Evolutionary conservation across 1,140 invertebrate species (phyloP), one percentile per base, ranked within the genome.

Genomic region (Anoplophora glabripennis): DNA sequence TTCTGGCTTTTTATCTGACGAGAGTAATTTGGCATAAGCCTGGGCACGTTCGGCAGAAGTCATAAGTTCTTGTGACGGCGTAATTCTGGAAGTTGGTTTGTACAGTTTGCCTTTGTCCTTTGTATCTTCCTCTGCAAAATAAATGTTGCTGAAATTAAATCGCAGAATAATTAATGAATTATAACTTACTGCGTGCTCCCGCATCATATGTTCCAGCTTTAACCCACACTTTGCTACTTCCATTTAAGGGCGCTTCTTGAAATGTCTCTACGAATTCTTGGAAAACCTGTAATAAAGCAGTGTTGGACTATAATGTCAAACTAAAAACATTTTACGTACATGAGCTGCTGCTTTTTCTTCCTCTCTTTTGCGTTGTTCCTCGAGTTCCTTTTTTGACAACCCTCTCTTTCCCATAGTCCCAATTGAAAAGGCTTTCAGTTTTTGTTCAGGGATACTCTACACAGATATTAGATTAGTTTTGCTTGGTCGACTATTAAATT

Each of bases 251-350:
- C 7, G 86, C 83, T 61, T 97, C 92, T 83, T 96, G 92, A 80
- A 99, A 99, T 10, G 94, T 95, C 55, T 94, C 93, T 15, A 98
- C 92, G 85, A 98, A 98, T 77, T 98, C 94, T 83, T 97, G 89
- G 78, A 96, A 97, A 4, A 90, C 94, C 84, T 93, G 60, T 36
- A 77, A 74, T 59, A 53, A 55, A 18, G n/a, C 53, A 21, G 18
- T 18, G 21, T 40, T 38, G 5, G 5, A 5, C 21, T 28, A 28
- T 5, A 28, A 3, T 28, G 5, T 28, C 21, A 28, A 28, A 28
- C 5, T 28, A 28, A n/a, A n/a, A 2, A 28, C 21, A 5, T 28
- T 5, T 28, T 45, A 69, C 73, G 76, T 78, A 88, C 86, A 76
- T 89, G 84, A 62, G 89, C 89, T 8, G 89, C 89, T 17, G 89